Evolutionary conservation across 92 coral and sea anemone species (phyloP).

Genomic region (Actinostola sp.): DNA sequence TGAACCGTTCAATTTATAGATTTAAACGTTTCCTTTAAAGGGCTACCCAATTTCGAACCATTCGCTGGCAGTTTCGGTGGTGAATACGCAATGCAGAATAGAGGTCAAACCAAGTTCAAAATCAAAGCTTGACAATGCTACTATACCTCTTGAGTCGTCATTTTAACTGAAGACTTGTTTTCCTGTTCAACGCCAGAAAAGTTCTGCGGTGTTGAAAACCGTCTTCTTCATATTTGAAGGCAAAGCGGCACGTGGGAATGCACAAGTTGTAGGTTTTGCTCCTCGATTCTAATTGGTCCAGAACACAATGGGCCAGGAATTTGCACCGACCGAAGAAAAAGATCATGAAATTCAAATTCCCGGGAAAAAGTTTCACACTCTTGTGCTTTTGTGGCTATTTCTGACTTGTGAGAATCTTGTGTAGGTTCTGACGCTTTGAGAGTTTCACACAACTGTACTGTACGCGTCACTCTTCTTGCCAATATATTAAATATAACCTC

Average conservation of each 20-base stretch:
- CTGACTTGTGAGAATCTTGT: not conserved
- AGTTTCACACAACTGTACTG: too few relatives aligned
- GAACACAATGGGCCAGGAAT: constrained; percentile 4
- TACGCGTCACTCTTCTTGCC: too few relatives aligned
- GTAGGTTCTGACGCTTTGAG: not conserved
- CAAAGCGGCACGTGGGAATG: constrained; percentile 18
- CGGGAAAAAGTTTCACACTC: not conserved
- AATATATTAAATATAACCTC: too few relatives aligned
- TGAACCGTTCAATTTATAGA: constrained; percentile 8
- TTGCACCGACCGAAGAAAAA: too few relatives aligned
- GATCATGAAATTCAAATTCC: not conserved
- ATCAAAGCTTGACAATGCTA: not conserved
- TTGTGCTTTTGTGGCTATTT: not conserved
- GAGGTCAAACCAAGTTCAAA: constrained; percentile 14
- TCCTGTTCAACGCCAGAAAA: constrained; percentile 1
- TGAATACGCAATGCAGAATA: constrained; percentile 6
- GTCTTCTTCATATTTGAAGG: constrained; percentile 22
- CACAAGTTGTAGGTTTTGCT: not conserved
- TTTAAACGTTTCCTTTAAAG: constrained; percentile 6
- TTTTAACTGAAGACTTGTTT: not conserved
- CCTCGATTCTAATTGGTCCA: constrained; percentile 11
- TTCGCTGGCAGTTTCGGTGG: constrained; percentile 7
- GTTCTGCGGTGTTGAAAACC: not conserved
- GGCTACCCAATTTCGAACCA: constrained; percentile 5
- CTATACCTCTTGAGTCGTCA: constrained; percentile 31